phyloP scores from a whole-genome alignment of 2,113 vertebrate species.

The Bambusicola thoracicus region DNA sequence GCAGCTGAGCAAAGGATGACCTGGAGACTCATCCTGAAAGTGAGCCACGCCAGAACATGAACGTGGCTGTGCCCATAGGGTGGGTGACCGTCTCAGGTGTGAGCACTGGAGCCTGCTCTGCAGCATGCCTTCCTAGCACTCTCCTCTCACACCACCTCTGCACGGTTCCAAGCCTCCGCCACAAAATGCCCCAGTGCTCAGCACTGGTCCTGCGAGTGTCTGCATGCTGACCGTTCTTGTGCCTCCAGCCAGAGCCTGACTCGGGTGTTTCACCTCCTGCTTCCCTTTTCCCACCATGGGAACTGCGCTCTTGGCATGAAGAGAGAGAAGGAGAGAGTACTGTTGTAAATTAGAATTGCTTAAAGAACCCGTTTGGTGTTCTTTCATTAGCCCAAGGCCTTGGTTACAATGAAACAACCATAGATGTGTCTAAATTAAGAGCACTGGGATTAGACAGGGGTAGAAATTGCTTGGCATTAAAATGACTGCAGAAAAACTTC shows the following conservation, averaged over 20 bases:
- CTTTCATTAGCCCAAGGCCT: neutral
- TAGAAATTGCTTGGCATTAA: conserved; percentile 31
- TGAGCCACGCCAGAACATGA: neutral
- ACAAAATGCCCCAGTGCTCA: neutral
- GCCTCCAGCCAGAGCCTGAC: neutral
- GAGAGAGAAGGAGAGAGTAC: neutral
- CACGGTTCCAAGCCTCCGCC: neutral
- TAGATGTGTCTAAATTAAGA: conserved; percentile 28
- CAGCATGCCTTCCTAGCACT: neutral
- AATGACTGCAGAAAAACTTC: conserved; percentile 32
- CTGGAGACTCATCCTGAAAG: neutral
- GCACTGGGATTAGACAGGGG: neutral
- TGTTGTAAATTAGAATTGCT: neutral
- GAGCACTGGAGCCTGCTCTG: neutral
- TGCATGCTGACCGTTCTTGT: rapidly evolving
- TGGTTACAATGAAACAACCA: neutral
- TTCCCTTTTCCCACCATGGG: neutral
- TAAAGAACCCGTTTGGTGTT: neutral
- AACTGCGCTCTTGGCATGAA: neutral
- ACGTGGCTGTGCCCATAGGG: neutral
- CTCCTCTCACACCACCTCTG: neutral
- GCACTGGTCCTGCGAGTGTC: neutral
- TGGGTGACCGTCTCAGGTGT: neutral
- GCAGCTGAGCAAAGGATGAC: neutral
- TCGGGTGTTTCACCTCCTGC: neutral